phyloP scores from a whole-genome alignment of 2,797 vertebrate species.

The Myotis findleyi region DNA sequence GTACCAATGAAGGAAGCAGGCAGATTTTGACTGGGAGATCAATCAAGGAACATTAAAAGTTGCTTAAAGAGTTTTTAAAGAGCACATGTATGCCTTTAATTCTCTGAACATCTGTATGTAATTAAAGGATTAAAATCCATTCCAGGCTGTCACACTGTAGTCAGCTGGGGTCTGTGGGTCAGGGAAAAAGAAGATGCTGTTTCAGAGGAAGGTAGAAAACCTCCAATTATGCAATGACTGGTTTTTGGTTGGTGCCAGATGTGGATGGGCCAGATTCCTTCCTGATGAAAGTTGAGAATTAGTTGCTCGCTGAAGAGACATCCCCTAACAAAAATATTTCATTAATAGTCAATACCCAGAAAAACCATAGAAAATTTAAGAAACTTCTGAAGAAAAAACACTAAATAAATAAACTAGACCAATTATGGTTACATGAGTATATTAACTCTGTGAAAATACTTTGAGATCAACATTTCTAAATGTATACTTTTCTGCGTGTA shows the following conservation, averaged over 20 bases:
- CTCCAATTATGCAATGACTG: slow-evolving; percentile 17
- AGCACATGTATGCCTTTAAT: background rate
- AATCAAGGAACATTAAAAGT: background rate
- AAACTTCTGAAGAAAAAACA: background rate
- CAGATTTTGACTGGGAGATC: background rate
- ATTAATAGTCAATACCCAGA: background rate
- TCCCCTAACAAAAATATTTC: slow-evolving; percentile 38
- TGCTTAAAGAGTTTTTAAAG: background rate
- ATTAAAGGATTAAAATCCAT: background rate
- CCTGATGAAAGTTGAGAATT: slow-evolving; percentile 53
- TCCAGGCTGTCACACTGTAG: background rate
- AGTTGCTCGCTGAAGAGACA: background rate
- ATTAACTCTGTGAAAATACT: slow-evolving; percentile 13
- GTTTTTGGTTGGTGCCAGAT: background rate
- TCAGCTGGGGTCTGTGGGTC: background rate
- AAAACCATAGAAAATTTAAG: slow-evolving; percentile 45
- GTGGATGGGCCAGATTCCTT: background rate
- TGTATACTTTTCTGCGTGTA: background rate
- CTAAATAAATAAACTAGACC: background rate
- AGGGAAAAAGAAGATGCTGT: background rate
- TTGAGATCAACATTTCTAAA: background rate
- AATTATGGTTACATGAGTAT: background rate
- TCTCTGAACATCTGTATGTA: background rate
- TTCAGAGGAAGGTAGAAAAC: background rate
- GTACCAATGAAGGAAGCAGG: background rate